Evolutionary conservation across 2,888 invertebrate species (phyloP).

Genomic region (Baronia brevicornis): DNA sequence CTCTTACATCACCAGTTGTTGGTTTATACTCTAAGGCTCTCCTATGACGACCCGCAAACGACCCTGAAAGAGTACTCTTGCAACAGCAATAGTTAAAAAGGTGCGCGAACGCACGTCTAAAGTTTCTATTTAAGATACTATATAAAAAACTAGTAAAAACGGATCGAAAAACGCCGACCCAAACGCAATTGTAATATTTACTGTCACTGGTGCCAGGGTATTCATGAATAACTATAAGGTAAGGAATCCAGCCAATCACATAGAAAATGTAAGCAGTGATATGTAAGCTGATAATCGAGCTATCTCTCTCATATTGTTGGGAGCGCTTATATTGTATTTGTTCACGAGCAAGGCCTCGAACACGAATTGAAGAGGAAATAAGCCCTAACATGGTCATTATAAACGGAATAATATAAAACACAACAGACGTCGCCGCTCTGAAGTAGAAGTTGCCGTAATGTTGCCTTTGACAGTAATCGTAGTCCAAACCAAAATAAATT

Average conservation of each 20-base stretch:
- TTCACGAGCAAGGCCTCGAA: constrained; percentile 67
- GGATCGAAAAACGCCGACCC: constrained; percentile 82
- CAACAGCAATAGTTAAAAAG: constrained; percentile 88
- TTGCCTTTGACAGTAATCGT: constrained; percentile 79
- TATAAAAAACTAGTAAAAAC: constrained; percentile 78
- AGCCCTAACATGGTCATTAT: constrained; percentile 73
- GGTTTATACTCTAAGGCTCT: constrained; percentile 41
- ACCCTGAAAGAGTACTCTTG: constrained; percentile 78
- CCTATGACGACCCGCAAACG: constrained; percentile 78
- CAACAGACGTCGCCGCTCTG: constrained; percentile 70
- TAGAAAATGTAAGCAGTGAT: constrained; percentile 79
- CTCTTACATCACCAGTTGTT: constrained; percentile 78
- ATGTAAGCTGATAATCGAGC: constrained; percentile 77
- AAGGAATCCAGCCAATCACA: constrained; percentile 81
- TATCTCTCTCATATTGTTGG: constrained; percentile 77
- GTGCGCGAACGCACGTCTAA: constrained; percentile 81
- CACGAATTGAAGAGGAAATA: constrained; percentile 59
- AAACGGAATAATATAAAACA: constrained; percentile 77
- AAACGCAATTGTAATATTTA: constrained; percentile 80
- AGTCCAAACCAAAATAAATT: constrained; percentile 76
- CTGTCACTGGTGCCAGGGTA: constrained; percentile 61
- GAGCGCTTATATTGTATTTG: constrained; percentile 77
- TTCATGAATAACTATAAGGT: constrained; percentile 75
- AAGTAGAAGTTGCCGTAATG: constrained; percentile 73
- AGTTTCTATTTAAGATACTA: constrained; percentile 79